Conservation (phyloP, 2,113 vertebrate genomes). For the Limnothrissa miodon region DNA sequence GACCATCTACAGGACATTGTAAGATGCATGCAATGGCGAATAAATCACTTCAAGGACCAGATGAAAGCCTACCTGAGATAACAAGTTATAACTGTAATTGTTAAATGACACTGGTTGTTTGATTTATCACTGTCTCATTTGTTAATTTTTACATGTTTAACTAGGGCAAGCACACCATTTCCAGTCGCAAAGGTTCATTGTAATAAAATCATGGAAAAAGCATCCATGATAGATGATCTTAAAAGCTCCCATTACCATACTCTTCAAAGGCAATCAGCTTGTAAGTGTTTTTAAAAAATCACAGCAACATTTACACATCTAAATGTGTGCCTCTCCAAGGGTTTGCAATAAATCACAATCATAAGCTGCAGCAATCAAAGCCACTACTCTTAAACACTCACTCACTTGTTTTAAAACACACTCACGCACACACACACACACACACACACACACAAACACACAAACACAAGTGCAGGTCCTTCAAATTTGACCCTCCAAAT, state of each 20-base stretch:
- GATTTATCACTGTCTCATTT: not conserved
- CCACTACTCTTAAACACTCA: not conserved
- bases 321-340: not conserved
- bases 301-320: constrained; percentile 5
- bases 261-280: constrained; percentile 8
- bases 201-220: not conserved
- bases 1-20: not conserved
- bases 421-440: not conserved
- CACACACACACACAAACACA: not conserved
- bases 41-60: not conserved
- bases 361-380: not conserved
- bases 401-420: not conserved
- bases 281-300: constrained; percentile 17
- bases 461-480: not conserved
- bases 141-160: constrained; percentile 5
- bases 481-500: not conserved
- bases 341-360: constrained; percentile 1
- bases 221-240: not conserved
- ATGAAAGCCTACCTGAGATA: not conserved
- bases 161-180: not conserved
- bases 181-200: not conserved
- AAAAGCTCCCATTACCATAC: constrained; percentile 1
- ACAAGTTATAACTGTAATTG: not conserved
- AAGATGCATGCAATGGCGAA: not conserved
- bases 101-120: not conserved